Percentiles rank a stretch among this genome's conserved stretches.
Evolutionary conservation across 1,140 invertebrate genomes (phyloP).

Genomic region (Drosophila azteca): DNA sequence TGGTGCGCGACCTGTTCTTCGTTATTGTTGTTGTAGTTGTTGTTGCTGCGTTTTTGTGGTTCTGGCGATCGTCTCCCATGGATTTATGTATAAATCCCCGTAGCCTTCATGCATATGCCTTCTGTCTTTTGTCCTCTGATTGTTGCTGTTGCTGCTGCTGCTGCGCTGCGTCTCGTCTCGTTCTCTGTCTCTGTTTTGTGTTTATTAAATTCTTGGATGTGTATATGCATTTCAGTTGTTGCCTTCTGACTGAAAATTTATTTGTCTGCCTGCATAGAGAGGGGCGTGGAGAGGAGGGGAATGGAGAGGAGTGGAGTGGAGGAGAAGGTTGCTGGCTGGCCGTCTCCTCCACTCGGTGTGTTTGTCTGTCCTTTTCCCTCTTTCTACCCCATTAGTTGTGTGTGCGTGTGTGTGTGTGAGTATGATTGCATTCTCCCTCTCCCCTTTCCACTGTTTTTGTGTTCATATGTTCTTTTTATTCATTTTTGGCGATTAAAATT

Average conservation of each 20-base stretch:
- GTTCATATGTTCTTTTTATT: conserved; percentile 45
- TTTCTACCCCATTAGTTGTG: background rate
- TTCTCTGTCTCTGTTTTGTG: conserved; percentile 39
- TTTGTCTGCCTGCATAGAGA: conserved; percentile 68
- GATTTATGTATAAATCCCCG: conserved; percentile 59
- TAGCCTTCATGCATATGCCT: conserved; percentile 50
- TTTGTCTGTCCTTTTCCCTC: conserved; percentile 17
- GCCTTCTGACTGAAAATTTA: conserved; percentile 68
- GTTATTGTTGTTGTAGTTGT: conserved; percentile 27
- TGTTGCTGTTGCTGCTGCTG: conserved; percentile 4
- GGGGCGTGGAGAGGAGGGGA: no score
- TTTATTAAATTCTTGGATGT: conserved; percentile 71
- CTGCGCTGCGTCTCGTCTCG: conserved; percentile 2
- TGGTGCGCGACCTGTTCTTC: no score
- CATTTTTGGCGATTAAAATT: conserved; percentile 79
- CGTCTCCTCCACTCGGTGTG: conserved; percentile 54
- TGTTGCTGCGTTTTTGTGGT: conserved; percentile 40
- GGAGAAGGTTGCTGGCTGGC: no score
- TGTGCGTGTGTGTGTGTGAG: conserved; percentile 21
- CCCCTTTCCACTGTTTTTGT: conserved; percentile 4
- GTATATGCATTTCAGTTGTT: conserved; percentile 40
- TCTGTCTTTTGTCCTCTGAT: conserved; percentile 31
- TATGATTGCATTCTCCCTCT: conserved; percentile 1
- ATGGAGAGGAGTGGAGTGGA: no score
- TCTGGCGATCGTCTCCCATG: conserved; percentile 62